A percentile compares a stretch with the other conserved stretches of the same genome.
Conservation (phyloP, 2,113 vertebrate species). For the Sialia sialis region DNA sequence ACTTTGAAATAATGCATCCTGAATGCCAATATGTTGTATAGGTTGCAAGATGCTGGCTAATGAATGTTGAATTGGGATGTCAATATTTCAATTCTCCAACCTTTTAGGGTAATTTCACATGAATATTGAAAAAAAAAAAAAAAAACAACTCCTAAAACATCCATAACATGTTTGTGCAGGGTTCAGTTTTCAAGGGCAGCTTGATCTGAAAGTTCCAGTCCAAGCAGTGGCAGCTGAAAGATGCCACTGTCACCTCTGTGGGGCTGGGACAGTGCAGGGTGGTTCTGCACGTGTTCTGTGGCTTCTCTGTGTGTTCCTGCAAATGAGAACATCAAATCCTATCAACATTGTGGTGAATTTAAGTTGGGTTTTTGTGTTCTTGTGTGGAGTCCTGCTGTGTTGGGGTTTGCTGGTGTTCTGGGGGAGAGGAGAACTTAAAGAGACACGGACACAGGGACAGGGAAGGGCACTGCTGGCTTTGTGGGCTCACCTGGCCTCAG, state of each 20-base stretch:
- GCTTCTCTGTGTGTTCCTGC: neutral
- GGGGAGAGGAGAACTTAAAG: neutral
- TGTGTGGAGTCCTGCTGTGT: neutral
- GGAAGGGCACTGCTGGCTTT: neutral
- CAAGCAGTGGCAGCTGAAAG: neutral
- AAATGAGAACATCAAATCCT: neutral
- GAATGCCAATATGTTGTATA: neutral
- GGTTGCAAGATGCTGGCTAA: neutral
- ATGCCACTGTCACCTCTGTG: neutral
- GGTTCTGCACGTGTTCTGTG: neutral
- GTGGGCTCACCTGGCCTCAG: neutral
- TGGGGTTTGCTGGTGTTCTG: neutral
- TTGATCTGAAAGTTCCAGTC: neutral
- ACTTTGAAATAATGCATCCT: neutral
- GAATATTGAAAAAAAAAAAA: neutral
- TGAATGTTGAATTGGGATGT: neutral
- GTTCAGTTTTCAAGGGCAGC: neutral
- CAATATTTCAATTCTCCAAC: neutral
- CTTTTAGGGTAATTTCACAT: constrained; percentile 10
- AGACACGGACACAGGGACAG: accelerated
- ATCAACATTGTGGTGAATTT: neutral
- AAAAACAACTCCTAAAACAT: neutral
- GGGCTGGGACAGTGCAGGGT: neutral
- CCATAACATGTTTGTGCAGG: neutral
- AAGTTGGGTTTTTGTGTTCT: neutral